Evolutionary conservation across 2,113 vertebrate species (phyloP).

Genomic region (Hystrix brachyura): DNA sequence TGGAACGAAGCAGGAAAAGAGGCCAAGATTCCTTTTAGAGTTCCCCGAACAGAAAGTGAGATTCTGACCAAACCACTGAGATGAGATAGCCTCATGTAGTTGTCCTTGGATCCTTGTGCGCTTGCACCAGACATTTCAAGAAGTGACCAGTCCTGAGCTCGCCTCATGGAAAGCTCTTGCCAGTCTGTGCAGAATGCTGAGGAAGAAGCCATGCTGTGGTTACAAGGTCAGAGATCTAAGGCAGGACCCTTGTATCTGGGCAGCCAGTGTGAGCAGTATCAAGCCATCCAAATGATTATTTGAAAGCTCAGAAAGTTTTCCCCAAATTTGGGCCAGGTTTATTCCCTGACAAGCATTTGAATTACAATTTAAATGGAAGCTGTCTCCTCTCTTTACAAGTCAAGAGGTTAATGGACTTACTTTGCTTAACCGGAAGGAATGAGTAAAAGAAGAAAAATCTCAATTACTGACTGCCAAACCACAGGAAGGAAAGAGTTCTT

Average conservation of each 20-base stretch:
- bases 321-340: not conserved
- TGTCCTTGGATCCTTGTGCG: not conserved
- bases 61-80: not conserved
- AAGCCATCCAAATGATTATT: not conserved
- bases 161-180: not conserved
- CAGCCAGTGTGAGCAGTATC: not conserved
- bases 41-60: not conserved
- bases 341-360: not conserved
- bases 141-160: not conserved
- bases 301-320: not conserved
- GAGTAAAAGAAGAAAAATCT: not conserved
- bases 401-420: not conserved
- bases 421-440: not conserved
- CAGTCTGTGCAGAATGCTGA: not conserved
- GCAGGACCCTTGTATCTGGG: not conserved
- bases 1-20: not conserved
- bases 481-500: not conserved
- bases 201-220: not conserved
- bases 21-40: not conserved
- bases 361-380: conserved; percentile 6
- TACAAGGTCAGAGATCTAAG: not conserved
- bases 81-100: not conserved
- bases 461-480: not conserved
- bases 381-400: not conserved
- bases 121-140: not conserved